Base-by-base conservation (phyloP, 2,888 invertebrate genomes). In the Drosophila eohydei region DNA sequence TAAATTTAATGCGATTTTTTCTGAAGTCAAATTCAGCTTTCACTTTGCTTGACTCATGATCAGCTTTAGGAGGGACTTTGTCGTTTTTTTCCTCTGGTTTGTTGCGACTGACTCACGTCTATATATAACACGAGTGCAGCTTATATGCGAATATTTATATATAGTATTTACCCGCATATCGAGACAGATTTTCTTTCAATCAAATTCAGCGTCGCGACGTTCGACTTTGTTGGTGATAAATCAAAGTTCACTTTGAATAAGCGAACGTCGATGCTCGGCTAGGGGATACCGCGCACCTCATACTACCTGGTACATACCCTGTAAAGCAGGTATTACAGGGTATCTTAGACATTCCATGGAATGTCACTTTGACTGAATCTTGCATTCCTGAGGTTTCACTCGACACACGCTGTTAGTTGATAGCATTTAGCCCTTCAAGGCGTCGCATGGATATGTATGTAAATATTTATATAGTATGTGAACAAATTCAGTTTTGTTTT, bases 31-130 rank as follows among this genome's bases (percentile, higher is more conserved):
- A 38, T 6, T 44, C 51, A 48, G 64, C 75, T 74, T 74, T 74
- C 71, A 70, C 48, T 74, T 70, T 7, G 43, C 44, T 48, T 32
- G 46, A 56, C 57, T 41, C 41, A 43, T 46, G 36, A 14, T 52
- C 56, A 38, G 55, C 41, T 69, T 41, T 16, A 30, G 34, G 55
- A 50, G 12, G 41, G 14, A 16, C 16, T 32, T 50, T 48, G 14
- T n/a, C 11, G 4, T 11, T 56, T 41, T 40, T 43, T 16, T 41
- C 16, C 30, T 44, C 34, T n/a, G 36, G 3, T 32, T 59, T 40
- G 36, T 36, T 21, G 32, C 12, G 48, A 11, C 60, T 72, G 74
- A 73, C 21, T 73, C 74, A 73, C 26, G 14, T 8, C 14, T 48
- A 14, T 11, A 38, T 48, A 30, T 9, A 44, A 0, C 26, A 43